Conservation (phyloP, 2,888 invertebrate genomes). For the Octodonta nipae region DNA sequence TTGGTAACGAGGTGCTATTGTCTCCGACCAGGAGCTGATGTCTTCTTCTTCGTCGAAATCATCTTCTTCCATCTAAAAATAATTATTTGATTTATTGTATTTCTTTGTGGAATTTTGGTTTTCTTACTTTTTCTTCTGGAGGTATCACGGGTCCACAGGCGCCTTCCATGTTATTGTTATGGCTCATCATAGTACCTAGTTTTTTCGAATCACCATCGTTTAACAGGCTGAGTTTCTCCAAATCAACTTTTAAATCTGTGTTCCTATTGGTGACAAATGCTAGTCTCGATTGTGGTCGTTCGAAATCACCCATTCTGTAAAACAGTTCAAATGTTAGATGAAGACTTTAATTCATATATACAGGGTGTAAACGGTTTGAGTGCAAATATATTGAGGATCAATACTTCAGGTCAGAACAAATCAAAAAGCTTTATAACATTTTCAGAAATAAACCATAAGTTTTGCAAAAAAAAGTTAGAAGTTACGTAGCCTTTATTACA, state of each 20-base stretch:
- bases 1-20: slow-evolving; percentile 49
- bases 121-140: slow-evolving; percentile 27
- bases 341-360: no score
- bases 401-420: no score
- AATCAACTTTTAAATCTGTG: slow-evolving; percentile 29
- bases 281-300: slow-evolving; percentile 31
- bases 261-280: slow-evolving; percentile 29
- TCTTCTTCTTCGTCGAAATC: slow-evolving; percentile 24
- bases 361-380: no score
- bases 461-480: no score
- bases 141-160: slow-evolving; percentile 23
- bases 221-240: slow-evolving; percentile 30
- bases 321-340: no score
- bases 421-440: no score
- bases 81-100: neutral
- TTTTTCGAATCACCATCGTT: slow-evolving; percentile 29
- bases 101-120: neutral
- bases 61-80: slow-evolving; percentile 30
- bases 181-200: slow-evolving; percentile 14
- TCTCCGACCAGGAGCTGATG: slow-evolving; percentile 24
- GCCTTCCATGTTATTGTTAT: slow-evolving; percentile 20
- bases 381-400: no score
- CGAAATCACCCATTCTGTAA: slow-evolving; percentile 19
- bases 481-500: no score
- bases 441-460: no score